Conservation (phyloP, 2,113 vertebrate genomes). For the Numida meleagris region DNA sequence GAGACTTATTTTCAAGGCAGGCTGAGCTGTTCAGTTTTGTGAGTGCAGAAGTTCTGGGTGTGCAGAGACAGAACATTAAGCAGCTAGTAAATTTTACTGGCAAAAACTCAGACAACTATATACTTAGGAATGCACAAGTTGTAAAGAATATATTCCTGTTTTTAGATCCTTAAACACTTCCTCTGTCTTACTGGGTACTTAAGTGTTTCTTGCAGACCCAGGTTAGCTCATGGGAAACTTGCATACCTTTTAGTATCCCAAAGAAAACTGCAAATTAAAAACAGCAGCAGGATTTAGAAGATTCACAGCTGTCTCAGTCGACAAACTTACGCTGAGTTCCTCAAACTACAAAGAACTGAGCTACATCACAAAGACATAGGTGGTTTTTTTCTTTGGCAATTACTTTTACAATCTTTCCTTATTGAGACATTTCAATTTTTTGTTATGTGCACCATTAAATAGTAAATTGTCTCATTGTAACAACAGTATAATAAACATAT, state of each 20-base stretch:
- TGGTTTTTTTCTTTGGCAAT: background rate
- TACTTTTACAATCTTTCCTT: background rate
- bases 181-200: background rate
- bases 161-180: slow-evolving; percentile 2
- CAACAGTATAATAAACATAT: background rate
- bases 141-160: background rate
- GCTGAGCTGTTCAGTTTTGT: background rate
- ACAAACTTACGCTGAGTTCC: background rate
- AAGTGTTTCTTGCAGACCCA: background rate
- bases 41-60: background rate
- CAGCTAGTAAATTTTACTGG: background rate
- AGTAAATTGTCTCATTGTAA: background rate
- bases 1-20: background rate
- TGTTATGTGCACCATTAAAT: background rate
- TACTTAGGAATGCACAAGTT: background rate
- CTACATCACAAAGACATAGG: background rate
- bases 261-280: background rate
- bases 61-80: background rate
- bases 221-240: background rate
- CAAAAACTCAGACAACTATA: slow-evolving; percentile 8
- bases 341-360: background rate
- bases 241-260: background rate
- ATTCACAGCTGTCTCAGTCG: background rate
- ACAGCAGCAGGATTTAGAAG: background rate
- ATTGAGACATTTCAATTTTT: background rate